Evolutionary conservation across 2,113 vertebrate genomes (phyloP), one percentile per base, ranked within the genome.

Genomic region (Anthoscopus minutus): DNA sequence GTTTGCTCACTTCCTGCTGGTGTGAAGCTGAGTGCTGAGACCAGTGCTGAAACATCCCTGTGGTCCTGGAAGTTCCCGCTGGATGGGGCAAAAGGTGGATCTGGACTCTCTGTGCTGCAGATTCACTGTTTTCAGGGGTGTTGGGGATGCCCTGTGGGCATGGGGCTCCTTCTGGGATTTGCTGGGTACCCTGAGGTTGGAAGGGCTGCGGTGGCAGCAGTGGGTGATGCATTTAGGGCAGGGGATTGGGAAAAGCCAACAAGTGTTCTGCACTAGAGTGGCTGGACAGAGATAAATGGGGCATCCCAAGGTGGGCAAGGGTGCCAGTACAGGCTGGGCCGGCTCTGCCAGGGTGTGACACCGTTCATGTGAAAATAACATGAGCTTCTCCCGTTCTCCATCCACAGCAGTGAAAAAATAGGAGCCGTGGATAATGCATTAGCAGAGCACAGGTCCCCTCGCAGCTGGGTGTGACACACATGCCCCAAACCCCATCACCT

Each of bases 311-410:
- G 56, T 15, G 38, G 30, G 33, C 11, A 19, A 27, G 33, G 16
- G 16, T 2, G 61, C 18, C 16, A 57, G 47, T 1, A 8, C 33
- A 15, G 31, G 22, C 61, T 66, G 62, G 40, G 45, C 30, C 38
- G 5, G 58, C 58, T 42, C 69, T 73, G 57, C 11, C 15, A 1
- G 4, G 24, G 27, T 1, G 15, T 53, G 19, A 7, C 54, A 30
- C 15, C 23, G 9, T 38, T 60, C 0, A 0, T 3, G 25, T 30
- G 50, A 18, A 45, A 81, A 27, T 6, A 7, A 9, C 2, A 2
- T 0, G 0, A 42, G 24, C 18, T 65, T 65, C 22, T 69, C 24
- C 65, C 9, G 8, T 16, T 50, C 27, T 38, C 23, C 24, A 1
- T 15, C n/a, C 31, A 37, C 3, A 3, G n/a, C 23, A 4, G 51